Base-by-base conservation (phyloP, 2,888 invertebrate species). In the Cerastis leucographa region DNA sequence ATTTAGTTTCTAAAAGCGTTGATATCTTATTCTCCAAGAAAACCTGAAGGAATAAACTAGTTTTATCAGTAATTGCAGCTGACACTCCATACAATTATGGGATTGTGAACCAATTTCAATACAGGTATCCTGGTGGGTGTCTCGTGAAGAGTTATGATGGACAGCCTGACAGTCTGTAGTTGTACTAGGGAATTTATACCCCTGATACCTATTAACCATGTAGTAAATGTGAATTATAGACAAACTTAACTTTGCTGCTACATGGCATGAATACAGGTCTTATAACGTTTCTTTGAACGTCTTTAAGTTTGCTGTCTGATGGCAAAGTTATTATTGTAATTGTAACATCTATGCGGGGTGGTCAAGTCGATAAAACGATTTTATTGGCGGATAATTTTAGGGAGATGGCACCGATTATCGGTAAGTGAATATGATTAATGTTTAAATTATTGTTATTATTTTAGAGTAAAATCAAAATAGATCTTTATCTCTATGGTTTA, bases 101-200 rank as follows among this genome's bases (percentile, higher is more conserved):
- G 83, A 83, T 73, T 83, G 81, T 85, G 74, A 61, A 66, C 86
- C 73, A 72, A 84, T 83, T 78, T 69, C 71, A 73, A 83, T 84
- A 74, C 79, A 79, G 79, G 83, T 78, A 79, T 44, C 73, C 68
- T 74, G 56, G 86, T 88, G 87, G 88, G 87, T 87, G 88, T 88
- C 88, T 85, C 68, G 66, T 70, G 17, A 76, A 85, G 86, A 90
- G 80, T 88, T 90, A 91, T 91, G 92, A 91, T 74, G 74, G 84
- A 87, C 86, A 77, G 66, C 59, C 85, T 77, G 89, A 88, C 88
- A 80, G 87, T 82, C 88, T 83, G 82, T 88, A 74, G 85, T 86
- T 90, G 89, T 89, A 84, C 81, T 90, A 90, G 86, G 89, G 89
- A 89, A 93, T 93, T 91, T 92, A 92, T 90, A 74, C 78, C 76